These are phyloP conservation scores for Thamnophis elegans DNA, from an alignment of 2,797 vertebrate species.

Conservation along the genomic window DNA sequence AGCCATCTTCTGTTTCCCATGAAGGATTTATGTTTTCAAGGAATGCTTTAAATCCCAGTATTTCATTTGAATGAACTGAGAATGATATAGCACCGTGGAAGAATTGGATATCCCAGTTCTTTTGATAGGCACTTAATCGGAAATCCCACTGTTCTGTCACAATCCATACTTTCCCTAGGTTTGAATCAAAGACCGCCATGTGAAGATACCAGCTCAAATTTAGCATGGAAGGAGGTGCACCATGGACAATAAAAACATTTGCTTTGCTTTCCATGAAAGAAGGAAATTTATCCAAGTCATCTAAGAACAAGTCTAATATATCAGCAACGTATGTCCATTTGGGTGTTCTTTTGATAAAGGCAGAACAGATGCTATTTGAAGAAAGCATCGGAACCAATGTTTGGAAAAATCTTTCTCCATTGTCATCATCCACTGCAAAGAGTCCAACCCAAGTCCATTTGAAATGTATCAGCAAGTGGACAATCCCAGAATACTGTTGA, in stretches of 20 bases:
- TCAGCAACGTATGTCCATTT: not conserved
- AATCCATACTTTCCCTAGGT: slow-evolving; percentile 6
- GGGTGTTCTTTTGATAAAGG: not conserved
- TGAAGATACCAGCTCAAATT: not conserved
- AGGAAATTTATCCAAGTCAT: not conserved
- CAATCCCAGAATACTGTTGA: not conserved
- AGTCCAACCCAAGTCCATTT: slow-evolving; percentile 13
- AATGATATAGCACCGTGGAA: slow-evolving; percentile 1
- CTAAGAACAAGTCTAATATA: not conserved
- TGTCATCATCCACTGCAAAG: slow-evolving; percentile 11
- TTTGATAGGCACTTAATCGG: not conserved
- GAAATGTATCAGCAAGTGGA: slow-evolving; percentile 1
- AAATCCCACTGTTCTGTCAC: slow-evolving; percentile 8
- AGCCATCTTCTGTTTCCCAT: not conserved
- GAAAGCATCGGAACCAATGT: not conserved
- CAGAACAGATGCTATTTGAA: not conserved
- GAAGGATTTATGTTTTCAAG: not conserved
- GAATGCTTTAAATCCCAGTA: not conserved
- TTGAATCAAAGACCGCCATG: not conserved
- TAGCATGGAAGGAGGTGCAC: not conserved
- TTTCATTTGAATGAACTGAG: not conserved
- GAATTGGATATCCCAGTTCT: not conserved
- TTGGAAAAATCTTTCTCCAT: slow-evolving; percentile 6
- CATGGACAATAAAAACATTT: slow-evolving; percentile 18
- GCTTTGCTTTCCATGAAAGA: not conserved